These are phyloP conservation scores for Prionace glauca DNA, from an alignment of 2,797 vertebrate species.

Conservation along the genomic window DNA sequence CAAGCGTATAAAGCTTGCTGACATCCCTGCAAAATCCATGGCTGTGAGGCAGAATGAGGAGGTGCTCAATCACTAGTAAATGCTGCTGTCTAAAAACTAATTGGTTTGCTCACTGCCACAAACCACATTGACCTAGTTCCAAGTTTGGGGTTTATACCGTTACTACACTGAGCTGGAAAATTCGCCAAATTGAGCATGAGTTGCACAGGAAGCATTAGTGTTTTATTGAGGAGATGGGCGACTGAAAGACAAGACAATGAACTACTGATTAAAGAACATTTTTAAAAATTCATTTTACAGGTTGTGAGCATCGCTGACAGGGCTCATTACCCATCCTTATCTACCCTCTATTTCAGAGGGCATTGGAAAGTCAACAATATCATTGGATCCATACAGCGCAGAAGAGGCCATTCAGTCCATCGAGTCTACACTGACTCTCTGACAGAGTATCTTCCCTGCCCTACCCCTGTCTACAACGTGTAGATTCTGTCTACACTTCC, in stretches of 20 bases:
- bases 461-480: too few species aligned
- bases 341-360: too few species aligned
- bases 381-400: too few species aligned
- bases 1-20: too few species aligned
- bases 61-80: background rate
- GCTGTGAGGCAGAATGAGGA: background rate
- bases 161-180: background rate
- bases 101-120: background rate
- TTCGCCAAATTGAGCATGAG: background rate
- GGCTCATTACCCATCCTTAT: too few species aligned
- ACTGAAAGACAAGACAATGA: background rate
- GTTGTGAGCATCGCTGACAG: too few species aligned
- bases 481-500: too few species aligned
- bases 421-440: too few species aligned
- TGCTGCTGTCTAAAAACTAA: background rate
- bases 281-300: too few species aligned
- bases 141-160: background rate
- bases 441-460: too few species aligned
- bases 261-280: background rate
- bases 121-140: background rate
- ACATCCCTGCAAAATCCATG: background rate
- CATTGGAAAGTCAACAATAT: too few species aligned
- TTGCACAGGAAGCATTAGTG: background rate
- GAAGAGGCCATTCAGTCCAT: too few species aligned
- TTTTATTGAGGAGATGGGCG: background rate